Conservation (phyloP, 2,113 vertebrate genomes). For the Peromyscus californicus region DNA sequence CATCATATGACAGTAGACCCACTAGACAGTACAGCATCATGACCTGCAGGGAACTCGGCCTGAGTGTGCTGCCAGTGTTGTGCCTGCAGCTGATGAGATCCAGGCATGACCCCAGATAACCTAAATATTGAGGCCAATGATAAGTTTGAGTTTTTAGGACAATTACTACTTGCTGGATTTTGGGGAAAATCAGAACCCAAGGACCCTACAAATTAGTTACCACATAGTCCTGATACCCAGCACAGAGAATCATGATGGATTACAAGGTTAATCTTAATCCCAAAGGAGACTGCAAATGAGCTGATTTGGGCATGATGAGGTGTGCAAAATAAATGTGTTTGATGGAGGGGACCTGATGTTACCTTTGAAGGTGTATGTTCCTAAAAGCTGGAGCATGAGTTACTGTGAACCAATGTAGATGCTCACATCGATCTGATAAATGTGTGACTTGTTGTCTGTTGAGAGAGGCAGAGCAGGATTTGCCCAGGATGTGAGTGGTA, state of each 20-base stretch:
- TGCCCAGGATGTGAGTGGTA: too few relatives aligned
- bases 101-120: neutral
- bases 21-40: neutral
- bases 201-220: neutral
- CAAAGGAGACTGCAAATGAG: neutral
- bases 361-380: neutral
- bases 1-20: neutral
- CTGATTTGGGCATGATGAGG: neutral
- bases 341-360: neutral
- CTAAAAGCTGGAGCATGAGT: neutral
- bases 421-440: too few relatives aligned
- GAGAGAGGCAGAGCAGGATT: too few relatives aligned
- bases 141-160: neutral
- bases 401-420: neutral
- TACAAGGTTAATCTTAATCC: too few relatives aligned
- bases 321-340: neutral
- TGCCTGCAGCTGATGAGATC: neutral
- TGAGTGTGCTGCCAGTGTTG: neutral
- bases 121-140: neutral
- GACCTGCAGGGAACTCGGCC: neutral
- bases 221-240: neutral
- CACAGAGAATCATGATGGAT: neutral
- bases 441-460: too few relatives aligned
- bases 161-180: neutral
- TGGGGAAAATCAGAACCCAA: neutral